Evolutionary conservation across 2,888 invertebrate species (phyloP).

Genomic region (Dascillus cervinus): DNA sequence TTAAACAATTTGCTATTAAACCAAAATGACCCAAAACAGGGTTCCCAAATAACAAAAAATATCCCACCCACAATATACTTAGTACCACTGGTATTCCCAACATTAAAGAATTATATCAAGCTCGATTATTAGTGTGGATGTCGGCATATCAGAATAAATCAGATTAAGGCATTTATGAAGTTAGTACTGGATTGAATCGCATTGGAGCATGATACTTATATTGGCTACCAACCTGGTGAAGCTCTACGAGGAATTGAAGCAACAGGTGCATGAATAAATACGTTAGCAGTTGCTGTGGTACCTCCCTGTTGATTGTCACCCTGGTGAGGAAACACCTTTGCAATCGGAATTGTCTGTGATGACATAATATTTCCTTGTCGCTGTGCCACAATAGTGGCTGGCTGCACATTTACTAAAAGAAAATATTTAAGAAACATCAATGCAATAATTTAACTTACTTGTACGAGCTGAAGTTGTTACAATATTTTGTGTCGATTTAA

Average conservation of each 20-base stretch:
- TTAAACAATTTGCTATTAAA: too few species aligned
- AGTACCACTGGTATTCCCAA: too few species aligned
- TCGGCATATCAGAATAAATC: too few species aligned
- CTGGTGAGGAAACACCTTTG: slow-evolving; percentile 36
- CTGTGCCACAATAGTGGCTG: slow-evolving; percentile 36
- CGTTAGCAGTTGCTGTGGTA: slow-evolving; percentile 29
- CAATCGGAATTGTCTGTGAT: slow-evolving; percentile 38
- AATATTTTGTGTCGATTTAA: slow-evolving; percentile 28
- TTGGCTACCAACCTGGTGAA: slow-evolving; percentile 34
- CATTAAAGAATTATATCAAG: too few species aligned
- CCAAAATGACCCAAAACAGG: too few species aligned
- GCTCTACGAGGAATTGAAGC: slow-evolving; percentile 30
- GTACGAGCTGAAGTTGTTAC: slow-evolving; percentile 32
- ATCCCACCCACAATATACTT: too few species aligned
- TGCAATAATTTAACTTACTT: slow-evolving; percentile 37
- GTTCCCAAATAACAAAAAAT: too few species aligned
- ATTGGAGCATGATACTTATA: too few species aligned
- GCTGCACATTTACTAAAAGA: slow-evolving; percentile 30
- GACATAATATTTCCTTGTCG: slow-evolving; percentile 33
- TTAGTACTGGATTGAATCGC: too few species aligned
- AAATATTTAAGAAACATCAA: too few species aligned
- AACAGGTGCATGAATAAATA: slow-evolving; percentile 38
- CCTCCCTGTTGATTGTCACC: slow-evolving; percentile 28
- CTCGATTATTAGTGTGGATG: too few species aligned
- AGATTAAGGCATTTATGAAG: too few species aligned